Conservation (phyloP, 1,140 invertebrate genomes). For the Sarcophaga bullata region DNA sequence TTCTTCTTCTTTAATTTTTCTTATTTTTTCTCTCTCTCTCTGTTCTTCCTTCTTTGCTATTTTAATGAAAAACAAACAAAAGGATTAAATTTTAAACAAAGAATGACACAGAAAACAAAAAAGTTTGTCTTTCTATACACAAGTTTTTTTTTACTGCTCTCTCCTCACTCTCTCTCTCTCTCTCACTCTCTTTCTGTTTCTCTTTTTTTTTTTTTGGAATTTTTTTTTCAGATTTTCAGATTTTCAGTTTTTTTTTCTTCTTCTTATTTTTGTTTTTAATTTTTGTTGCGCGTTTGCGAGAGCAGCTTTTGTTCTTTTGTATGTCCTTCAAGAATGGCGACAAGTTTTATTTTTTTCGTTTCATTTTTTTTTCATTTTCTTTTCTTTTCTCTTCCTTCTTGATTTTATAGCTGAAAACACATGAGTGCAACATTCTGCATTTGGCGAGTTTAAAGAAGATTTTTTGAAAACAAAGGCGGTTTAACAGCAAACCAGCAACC, state of each 20-base stretch:
- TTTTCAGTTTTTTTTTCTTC: background rate
- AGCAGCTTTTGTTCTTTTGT: slow-evolving; percentile 15
- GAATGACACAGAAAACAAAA: background rate
- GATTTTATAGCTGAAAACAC: background rate
- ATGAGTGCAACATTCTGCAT: background rate
- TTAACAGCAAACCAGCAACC: background rate
- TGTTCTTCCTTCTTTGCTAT: background rate
- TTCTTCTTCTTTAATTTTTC: too few relatives aligned
- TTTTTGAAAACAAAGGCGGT: background rate
- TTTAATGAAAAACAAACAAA: slow-evolving; percentile 12
- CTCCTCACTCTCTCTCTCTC: background rate
- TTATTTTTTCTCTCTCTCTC: too few relatives aligned
- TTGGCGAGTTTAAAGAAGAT: slow-evolving; percentile 2
- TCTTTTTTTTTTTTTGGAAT: background rate
- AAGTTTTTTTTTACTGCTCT: too few relatives aligned
- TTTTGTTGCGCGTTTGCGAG: background rate
- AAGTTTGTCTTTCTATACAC: background rate
- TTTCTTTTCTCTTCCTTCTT: background rate
- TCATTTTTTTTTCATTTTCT: too few relatives aligned
- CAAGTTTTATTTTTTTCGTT: too few relatives aligned
- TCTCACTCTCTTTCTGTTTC: background rate
- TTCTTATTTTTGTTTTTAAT: background rate
- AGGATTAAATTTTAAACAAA: slow-evolving; percentile 6
- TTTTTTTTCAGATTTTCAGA: slow-evolving; percentile 8
- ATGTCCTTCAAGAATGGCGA: slow-evolving; percentile 35